phyloP scores from a whole-genome alignment of 2,113 vertebrate genomes.

The Zeus faber region DNA sequence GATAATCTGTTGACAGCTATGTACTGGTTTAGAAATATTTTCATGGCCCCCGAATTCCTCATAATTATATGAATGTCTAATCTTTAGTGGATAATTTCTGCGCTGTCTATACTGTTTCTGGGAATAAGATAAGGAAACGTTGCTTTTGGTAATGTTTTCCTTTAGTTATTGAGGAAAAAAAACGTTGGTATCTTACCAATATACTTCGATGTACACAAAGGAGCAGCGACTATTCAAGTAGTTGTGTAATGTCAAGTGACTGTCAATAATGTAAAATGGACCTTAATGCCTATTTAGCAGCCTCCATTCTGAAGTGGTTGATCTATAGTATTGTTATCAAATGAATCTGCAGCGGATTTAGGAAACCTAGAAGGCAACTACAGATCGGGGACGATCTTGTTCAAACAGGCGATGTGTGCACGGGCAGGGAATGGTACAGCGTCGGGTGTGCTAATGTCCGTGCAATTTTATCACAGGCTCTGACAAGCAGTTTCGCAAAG shows the following conservation, averaged over 20 bases:
- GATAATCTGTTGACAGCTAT: no score
- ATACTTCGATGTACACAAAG: no score
- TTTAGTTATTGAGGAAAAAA: neutral
- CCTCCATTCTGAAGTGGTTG: slow-evolving; percentile 43
- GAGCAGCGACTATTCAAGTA: no score
- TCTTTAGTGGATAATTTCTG: no score
- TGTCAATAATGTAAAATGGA: neutral
- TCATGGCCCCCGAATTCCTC: no score
- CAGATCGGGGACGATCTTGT: slow-evolving; percentile 49
- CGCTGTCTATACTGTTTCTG: no score
- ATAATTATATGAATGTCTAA: no score
- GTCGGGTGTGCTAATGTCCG: slow-evolving; percentile 63
- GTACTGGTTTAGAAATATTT: no score
- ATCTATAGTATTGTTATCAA: neutral
- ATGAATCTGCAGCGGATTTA: neutral
- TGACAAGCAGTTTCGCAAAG: slow-evolving; percentile 62
- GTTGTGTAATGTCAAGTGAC: neutral
- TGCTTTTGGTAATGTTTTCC: neutral
- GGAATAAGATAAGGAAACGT: no score
- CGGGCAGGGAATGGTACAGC: slow-evolving; percentile 48
- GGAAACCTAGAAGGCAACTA: slow-evolving; percentile 1
- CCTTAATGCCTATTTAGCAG: slow-evolving; percentile 11
- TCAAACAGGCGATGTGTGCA: slow-evolving; percentile 58
- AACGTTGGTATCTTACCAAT: neutral
- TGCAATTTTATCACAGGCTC: slow-evolving; percentile 56